Percentiles rank a stretch among this genome's conserved stretches.
phyloP scores from a whole-genome alignment of 2,797 vertebrate genomes.

The Mus minutoides region DNA sequence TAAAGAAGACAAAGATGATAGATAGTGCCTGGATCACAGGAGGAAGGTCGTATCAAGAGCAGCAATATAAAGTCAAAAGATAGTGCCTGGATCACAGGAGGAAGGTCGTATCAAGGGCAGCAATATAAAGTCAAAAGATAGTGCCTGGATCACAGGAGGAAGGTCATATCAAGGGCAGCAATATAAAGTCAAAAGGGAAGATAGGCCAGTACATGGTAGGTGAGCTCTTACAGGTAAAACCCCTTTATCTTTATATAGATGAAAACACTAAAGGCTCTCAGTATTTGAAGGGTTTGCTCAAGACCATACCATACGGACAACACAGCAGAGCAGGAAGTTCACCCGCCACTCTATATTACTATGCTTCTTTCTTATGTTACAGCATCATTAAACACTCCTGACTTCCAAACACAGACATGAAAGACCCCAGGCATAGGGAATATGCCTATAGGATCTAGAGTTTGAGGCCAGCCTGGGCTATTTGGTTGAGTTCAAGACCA shows the following conservation, averaged over 20 bases:
- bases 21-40: neutral
- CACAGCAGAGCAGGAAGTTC: neutral
- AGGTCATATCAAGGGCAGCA: neutral
- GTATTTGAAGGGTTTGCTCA: neutral
- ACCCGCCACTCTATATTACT: neutral
- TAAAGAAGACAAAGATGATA: neutral
- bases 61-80: neutral
- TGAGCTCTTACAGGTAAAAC: neutral
- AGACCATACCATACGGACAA: neutral
- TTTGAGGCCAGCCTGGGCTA: neutral
- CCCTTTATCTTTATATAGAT: neutral
- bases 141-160: neutral
- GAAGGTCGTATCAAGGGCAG: neutral
- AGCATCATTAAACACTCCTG: neutral
- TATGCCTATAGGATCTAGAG: neutral
- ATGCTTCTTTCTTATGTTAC: slow-evolving; percentile 4
- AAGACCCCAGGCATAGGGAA: neutral
- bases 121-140: too few species aligned
- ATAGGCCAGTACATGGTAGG: neutral
- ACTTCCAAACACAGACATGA: neutral
- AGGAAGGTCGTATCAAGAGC: neutral
- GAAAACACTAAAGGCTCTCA: neutral
- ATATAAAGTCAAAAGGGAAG: neutral
- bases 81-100: neutral
- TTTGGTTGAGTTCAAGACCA: neutral